Base-by-base conservation (phyloP, 2,797 vertebrate species). In the Crocodylus rhombifer region DNA sequence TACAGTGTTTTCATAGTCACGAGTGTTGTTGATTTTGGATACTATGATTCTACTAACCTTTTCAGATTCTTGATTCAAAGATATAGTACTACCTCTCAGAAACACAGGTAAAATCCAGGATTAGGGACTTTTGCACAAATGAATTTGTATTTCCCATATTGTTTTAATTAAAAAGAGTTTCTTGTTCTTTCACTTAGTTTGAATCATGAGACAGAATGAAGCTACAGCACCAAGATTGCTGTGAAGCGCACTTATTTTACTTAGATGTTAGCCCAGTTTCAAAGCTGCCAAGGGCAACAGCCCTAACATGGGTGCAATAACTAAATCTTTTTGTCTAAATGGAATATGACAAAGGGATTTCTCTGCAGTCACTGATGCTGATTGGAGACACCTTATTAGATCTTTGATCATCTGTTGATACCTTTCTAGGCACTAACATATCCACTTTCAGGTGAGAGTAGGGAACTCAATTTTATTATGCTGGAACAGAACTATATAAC, bases 361-460 rank as follows among this genome's bases (percentile, higher is more conserved):
- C 86, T 82, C 77, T 78, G 64, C 77, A 77, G 55, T 26, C 73
- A 80, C 65, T 7, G 80, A 77, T 83, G 55, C 57, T 89, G 86
- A 90, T 77, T 82, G 77, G 28, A 86, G 63, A 87, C 88, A 58
- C 0, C 71, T 36, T 76, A 56, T 86, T 61, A 84, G 82, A 87
- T 86, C 9, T 21, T 82, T 84, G 78, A 89, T 80, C 0, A 7
- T 63, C 2, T 1, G 13, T 73, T 87, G 69, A 33, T 82, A 82
- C 93, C 61, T 60, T 30, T 86, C 42, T 75, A 55, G 15, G 55
- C 73, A 87, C 26, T 92, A 51, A 64, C 75, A 84, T 87, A 65
- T 84, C 57, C 81, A 80, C 80, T 16, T 71, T 84, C 20, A 93
- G 93, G 80, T 57, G 26, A 71, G 33, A 85, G 55, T 26, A 62